A percentile compares a stretch with the other conserved stretches of the same genome.
Evolutionary conservation across 2,113 vertebrate species (phyloP).

Genomic region (Psophia crepitans): DNA sequence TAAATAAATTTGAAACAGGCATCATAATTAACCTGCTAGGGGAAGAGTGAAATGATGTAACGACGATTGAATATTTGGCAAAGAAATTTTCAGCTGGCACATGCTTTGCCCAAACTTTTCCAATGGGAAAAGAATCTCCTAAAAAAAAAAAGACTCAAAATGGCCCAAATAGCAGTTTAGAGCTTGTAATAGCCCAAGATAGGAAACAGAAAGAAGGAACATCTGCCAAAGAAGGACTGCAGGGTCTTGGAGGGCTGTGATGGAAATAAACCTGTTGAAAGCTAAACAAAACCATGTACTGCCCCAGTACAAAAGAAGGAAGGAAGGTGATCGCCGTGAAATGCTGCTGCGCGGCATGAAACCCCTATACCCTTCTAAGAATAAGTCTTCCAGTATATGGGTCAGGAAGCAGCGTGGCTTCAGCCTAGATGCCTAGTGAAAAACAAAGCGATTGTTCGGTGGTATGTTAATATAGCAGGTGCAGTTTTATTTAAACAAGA

Average conservation of each 20-base stretch:
- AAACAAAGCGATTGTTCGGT: slow-evolving; percentile 78
- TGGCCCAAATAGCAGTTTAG: neutral
- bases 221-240: slow-evolving; percentile 51
- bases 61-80: slow-evolving; percentile 48
- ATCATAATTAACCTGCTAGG: slow-evolving; percentile 53
- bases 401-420: slow-evolving; percentile 79
- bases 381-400: slow-evolving; percentile 73
- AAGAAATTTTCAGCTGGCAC: slow-evolving; percentile 22
- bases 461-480: slow-evolving; percentile 80
- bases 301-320: slow-evolving; percentile 80
- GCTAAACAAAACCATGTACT: slow-evolving; percentile 67
- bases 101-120: slow-evolving; percentile 44
- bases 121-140: slow-evolving; percentile 48
- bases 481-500: slow-evolving; percentile 80
- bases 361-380: slow-evolving; percentile 77
- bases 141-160: slow-evolving; percentile 50
- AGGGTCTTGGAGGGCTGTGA: slow-evolving; percentile 49
- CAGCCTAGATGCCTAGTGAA: slow-evolving; percentile 62
- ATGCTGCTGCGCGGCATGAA: slow-evolving; percentile 58
- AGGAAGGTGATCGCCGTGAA: slow-evolving; percentile 77
- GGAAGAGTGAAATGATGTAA: slow-evolving; percentile 51
- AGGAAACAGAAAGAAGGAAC: slow-evolving; percentile 51
- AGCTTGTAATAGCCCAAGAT: neutral
- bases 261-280: slow-evolving; percentile 82
- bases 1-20: slow-evolving; percentile 67